Percentiles rank a stretch among this genome's conserved stretches.
phyloP scores from a whole-genome alignment of 2,113 vertebrate species.

The Campylomormyrus numenius region DNA sequence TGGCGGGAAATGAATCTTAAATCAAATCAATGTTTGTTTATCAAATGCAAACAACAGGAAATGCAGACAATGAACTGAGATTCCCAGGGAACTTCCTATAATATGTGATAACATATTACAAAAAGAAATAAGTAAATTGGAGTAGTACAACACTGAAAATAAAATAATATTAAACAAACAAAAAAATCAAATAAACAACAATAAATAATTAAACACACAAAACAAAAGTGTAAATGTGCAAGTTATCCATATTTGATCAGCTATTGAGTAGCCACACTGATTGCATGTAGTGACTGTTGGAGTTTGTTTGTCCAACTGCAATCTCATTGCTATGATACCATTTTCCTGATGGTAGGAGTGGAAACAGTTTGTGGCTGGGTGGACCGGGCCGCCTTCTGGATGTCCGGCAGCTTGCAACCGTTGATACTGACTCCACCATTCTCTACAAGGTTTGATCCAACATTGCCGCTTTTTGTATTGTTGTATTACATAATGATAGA shows the following conservation, averaged over 20 bases:
- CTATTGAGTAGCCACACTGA: background rate
- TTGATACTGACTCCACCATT: background rate
- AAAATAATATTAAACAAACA: background rate
- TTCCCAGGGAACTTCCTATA: background rate
- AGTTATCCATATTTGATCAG: background rate
- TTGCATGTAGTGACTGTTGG: background rate
- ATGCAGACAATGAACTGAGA: background rate
- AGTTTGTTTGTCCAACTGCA: background rate
- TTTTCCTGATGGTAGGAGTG: background rate
- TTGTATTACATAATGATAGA: background rate
- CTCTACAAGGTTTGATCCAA: background rate
- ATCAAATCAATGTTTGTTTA: background rate
- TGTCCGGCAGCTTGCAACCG: background rate
- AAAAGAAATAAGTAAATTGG: no score
- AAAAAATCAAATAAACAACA: background rate
- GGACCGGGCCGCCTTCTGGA: background rate
- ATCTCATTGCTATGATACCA: background rate
- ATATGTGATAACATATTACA: background rate
- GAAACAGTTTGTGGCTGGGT: background rate
- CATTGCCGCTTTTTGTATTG: background rate
- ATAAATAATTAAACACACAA: background rate
- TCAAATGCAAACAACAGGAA: background rate
- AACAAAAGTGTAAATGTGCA: background rate
- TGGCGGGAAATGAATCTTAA: background rate
- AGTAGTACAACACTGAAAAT: background rate